phyloP scores from a whole-genome alignment of 2,113 vertebrate genomes.

The Petaurus breviceps region DNA sequence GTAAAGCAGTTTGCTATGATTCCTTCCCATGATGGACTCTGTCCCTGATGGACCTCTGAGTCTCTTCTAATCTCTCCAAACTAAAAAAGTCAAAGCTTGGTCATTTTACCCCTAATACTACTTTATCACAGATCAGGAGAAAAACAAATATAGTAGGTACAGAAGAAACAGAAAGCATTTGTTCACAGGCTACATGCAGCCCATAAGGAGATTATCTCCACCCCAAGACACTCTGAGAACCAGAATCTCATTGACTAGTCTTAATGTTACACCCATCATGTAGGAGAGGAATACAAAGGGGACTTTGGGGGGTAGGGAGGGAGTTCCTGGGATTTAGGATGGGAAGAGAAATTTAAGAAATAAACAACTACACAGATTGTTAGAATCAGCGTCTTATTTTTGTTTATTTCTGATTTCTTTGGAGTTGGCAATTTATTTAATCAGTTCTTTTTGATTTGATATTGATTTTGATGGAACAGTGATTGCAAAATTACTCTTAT shows the following conservation, averaged over 20 bases:
- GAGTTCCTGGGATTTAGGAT: not conserved
- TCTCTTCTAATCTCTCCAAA: not conserved
- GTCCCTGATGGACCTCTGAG: not conserved
- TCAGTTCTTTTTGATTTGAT: not conserved
- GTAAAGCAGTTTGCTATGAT: not conserved
- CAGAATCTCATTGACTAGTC: not conserved
- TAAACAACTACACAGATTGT: not conserved
- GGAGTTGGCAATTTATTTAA: not conserved
- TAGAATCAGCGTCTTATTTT: not conserved
- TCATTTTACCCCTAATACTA: not conserved
- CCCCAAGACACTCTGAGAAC: not conserved
- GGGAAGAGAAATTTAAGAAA: not conserved
- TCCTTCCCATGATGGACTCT: not conserved
- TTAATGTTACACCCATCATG: not conserved
- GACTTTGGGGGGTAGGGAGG: not conserved
- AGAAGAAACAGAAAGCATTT: not conserved
- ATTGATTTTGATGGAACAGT: not conserved
- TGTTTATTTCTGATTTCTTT: not conserved
- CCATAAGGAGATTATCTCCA: not conserved
- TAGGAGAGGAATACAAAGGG: not conserved
- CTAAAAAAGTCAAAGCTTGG: not conserved
- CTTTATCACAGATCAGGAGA: not conserved
- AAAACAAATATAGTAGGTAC: not conserved
- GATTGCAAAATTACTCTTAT: not conserved
- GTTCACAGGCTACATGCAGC: not conserved